phyloP scores from a whole-genome alignment of 1,140 invertebrate genomes.

The Aphelenchoides besseyi region DNA sequence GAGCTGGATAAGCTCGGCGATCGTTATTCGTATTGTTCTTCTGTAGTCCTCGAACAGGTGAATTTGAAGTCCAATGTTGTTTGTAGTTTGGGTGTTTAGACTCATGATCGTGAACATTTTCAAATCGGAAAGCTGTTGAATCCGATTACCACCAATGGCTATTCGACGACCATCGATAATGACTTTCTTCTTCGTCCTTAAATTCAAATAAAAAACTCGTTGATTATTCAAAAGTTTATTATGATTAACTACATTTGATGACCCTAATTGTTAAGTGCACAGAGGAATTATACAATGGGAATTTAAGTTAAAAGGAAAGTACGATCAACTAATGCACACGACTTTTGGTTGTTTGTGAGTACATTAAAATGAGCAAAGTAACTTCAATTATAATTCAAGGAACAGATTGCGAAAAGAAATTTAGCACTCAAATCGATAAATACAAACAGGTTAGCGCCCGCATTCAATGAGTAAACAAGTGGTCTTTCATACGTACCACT shows the following conservation, averaged over 20 bases:
- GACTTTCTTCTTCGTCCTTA: neutral
- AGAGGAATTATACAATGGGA: neutral
- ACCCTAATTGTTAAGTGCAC: neutral
- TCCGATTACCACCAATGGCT: neutral
- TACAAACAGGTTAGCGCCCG: neutral
- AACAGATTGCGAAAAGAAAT: no score
- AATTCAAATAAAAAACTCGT: neutral
- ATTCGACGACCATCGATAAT: neutral
- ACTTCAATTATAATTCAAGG: no score
- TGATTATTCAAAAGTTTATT: no score
- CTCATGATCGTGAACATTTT: neutral
- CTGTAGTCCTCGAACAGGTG: constrained; percentile 28
- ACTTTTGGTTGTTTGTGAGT: no score
- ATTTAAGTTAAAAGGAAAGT: neutral
- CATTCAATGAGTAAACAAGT: neutral
- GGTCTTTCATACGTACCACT: constrained; percentile 54
- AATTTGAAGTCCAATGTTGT: neutral
- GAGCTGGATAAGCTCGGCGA: constrained; percentile 14
- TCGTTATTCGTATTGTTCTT: constrained; percentile 21
- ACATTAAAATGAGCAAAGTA: no score
- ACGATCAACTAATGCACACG: no score
- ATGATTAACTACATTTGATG: neutral
- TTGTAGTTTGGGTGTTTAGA: neutral
- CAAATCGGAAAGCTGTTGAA: neutral
- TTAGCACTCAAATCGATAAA: constrained; percentile 3